Evolutionary conservation across 2,888 invertebrate genomes (phyloP), one percentile per base, ranked within the genome.

Genomic region (Drosophila anomelani): DNA sequence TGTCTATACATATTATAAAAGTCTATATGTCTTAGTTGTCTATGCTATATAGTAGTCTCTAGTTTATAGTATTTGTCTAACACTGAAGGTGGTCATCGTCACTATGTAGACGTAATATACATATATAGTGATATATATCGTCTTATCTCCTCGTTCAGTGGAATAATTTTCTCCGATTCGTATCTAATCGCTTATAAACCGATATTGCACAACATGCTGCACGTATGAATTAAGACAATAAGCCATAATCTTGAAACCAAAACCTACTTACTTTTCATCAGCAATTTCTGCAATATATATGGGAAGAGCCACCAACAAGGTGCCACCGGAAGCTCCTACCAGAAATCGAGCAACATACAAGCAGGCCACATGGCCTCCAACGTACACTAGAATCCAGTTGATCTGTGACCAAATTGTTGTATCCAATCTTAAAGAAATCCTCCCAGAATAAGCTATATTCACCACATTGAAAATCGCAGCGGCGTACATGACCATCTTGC

Each of bases 381-480:
- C 0, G 15, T 26, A 64, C 20, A 64, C 17, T 15, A 64, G 26
- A 9, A 61, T 34, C 63, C 63, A 64, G 32, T 49, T 23, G 3
- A 64, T 26, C 63, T 64, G 47, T 17, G 12, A 13, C 17, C 3
- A 26, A 57, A 43, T 4, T 7, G 1, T 9, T n/a, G 10, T n/a
- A 3, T 49, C 7, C 32, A 4, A 17, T n/a, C 12, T 17, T 8
- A 0, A 2, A 9, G 17, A 17, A 13, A 49, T 20, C 13, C 32
- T 4, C 13, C 1, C 10, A 1, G 7, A 7, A 32, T 47, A 29
- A 12, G 32, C 17, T 44, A 10, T 43, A 68, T 51, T 53, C 82
- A 90, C 90, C 76, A 90, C 75, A 58, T 88, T 82, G 20, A 90
- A 90, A 38, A 91, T 46, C 23, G 89, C 82, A 38, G 89, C 15